Base-by-base conservation (phyloP, 2,113 vertebrate genomes). In the Poeciliopsis prolifica region DNA sequence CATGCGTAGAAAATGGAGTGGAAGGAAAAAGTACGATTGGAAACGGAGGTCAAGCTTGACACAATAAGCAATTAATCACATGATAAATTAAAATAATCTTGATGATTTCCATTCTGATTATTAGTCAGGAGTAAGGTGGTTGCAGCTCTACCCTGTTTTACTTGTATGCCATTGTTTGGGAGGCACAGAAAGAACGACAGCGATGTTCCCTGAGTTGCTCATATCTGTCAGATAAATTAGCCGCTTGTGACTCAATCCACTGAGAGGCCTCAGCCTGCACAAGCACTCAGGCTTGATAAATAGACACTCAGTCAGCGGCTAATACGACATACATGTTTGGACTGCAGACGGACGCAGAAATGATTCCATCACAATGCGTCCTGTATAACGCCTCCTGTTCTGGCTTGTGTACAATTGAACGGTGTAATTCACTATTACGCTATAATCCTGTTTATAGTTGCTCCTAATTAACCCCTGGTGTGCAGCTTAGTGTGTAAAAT, bases 221-320 rank as follows among this genome's bases (percentile, higher is more conserved):
- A 63, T 88, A 75, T 81, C 81, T 88, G 86, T 89, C 91, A 80
- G 73, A 88, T 91, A 28, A 87, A 92, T 93, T 87, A 87, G 84
- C 91, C 87, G 87, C 79, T 78, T 29, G 1, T 30, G 69, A 48
- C 22, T 72, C 61, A 68, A 70, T 80, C 82, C 83, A 60, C 62
- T 35, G 84, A 81, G 78, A 78, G 26, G 63, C 76, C 63, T 76
- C 77, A 65, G 48, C 62, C 82, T 82, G 68, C 68, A 67, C 58
- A 74, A 76, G 78, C 84, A 74, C 73, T 87, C 84, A 79, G 78
- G 70, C 85, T 60, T 88, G 66, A 74, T 65, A 75, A 82, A 90
- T 44, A 2, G 84, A 80, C 66, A 68, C 62, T 60, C 64, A 82
- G 77, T 66, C 19, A 17, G 60, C 64, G 80, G 12, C 65, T 29